A percentile compares a stretch with the other conserved stretches of the same genome.
Conservation (phyloP, 1,140 invertebrate species). For the Drosophila novamexicana region DNA sequence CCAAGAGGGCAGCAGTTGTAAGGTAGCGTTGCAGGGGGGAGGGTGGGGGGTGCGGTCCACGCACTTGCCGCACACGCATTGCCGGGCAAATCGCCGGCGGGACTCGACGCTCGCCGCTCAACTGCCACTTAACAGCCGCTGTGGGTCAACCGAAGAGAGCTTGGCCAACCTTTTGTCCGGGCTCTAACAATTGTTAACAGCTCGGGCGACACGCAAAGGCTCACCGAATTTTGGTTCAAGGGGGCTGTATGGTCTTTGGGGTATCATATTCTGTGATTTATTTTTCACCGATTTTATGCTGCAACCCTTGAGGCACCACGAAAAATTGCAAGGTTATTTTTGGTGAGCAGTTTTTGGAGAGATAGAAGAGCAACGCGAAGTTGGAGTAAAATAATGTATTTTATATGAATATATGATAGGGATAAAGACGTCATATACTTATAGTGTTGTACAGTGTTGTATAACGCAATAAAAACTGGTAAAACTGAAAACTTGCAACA, state of each 20-base stretch:
- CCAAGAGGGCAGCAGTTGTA: slow-evolving; percentile 12
- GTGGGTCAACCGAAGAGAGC: slow-evolving; percentile 69
- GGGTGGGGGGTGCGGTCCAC: slow-evolving; percentile 27
- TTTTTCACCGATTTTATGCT: not conserved
- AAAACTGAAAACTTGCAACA: too few species aligned
- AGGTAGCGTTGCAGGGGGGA: not conserved
- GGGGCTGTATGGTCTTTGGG: not conserved
- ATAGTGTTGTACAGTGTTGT: too few species aligned
- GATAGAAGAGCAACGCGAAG: slow-evolving; percentile 1
- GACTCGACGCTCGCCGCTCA: not conserved
- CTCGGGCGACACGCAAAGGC: slow-evolving; percentile 38
- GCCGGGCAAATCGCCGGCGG: slow-evolving; percentile 32
- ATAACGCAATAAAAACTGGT: too few species aligned
- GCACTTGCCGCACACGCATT: slow-evolving; percentile 54
- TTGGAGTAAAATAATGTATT: not conserved
- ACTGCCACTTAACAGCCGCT: slow-evolving; percentile 34
- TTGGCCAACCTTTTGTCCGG: slow-evolving; percentile 62
- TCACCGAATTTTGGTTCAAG: slow-evolving; percentile 11
- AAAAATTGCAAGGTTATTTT: slow-evolving; percentile 17
- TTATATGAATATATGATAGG: not conserved
- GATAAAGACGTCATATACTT: too few species aligned
- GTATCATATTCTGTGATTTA: slow-evolving; percentile 33
- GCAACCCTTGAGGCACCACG: slow-evolving; percentile 21
- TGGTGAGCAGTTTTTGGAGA: not conserved
- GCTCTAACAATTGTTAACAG: slow-evolving; percentile 25